phyloP scores from a whole-genome alignment of 2,888 invertebrate genomes.

The Beris morrisii region DNA sequence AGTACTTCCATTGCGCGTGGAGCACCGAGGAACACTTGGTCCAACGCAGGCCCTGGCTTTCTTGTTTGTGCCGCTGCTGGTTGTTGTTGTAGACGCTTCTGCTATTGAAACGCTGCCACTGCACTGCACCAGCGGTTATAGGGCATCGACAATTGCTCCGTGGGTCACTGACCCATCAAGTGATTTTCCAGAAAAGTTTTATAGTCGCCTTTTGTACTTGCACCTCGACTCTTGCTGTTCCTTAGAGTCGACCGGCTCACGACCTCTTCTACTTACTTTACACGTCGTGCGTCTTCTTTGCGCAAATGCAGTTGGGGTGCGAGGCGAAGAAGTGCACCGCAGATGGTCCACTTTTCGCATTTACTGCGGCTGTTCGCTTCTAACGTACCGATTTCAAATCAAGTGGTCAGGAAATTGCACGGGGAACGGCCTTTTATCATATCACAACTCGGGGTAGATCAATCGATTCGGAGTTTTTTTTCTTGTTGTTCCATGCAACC shows the following conservation, averaged over 20 bases:
- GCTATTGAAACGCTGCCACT: constrained; percentile 15
- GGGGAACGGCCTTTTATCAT: constrained; percentile 7
- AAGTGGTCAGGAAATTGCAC: constrained; percentile 26
- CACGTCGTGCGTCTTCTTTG: background rate
- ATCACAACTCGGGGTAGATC: constrained; percentile 18
- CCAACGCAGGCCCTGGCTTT: no score
- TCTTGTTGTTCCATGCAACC: no score
- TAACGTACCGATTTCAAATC: background rate
- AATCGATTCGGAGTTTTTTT: background rate
- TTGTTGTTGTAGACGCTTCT: constrained; percentile 17
- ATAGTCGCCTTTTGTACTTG: constrained; percentile 26
- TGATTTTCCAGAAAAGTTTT: constrained; percentile 29
- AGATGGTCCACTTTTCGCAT: no score
- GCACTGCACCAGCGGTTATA: constrained; percentile 28
- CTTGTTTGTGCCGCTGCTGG: background rate
- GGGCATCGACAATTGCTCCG: constrained; percentile 35
- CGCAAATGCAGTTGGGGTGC: no score
- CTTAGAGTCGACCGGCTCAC: constrained; percentile 2
- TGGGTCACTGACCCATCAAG: constrained; percentile 37
- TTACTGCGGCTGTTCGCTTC: no score
- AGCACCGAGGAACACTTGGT: no score
- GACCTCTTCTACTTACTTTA: constrained; percentile 13
- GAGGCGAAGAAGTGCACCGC: no score
- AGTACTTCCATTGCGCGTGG: no score
- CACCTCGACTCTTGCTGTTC: constrained; percentile 24